phyloP scores from a whole-genome alignment of 92 coral and sea anemone genomes.

The Actinostola sp. region DNA sequence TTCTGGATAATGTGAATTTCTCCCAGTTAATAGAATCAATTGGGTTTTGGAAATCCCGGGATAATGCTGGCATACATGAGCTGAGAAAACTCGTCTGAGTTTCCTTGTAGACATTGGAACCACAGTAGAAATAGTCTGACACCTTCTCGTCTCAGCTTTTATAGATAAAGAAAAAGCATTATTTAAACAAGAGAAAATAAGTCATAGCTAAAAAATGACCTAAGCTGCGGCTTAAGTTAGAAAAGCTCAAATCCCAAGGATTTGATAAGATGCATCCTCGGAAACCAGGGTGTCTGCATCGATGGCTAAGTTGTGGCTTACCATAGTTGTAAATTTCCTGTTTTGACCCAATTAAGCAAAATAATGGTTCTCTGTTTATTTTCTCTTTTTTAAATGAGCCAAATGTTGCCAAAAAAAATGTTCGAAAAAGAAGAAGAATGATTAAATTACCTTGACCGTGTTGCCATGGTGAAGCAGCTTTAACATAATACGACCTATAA shows the following conservation, averaged over 20 bases:
- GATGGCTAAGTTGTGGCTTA: too few relatives aligned
- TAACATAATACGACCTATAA: conserved; percentile 81
- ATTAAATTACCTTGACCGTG: conserved; percentile 73
- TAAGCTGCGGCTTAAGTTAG: too few relatives aligned
- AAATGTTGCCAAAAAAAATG: neutral
- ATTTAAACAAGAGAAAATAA: too few relatives aligned
- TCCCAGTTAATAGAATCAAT: conserved; percentile 70
- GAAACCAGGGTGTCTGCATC: too few relatives aligned
- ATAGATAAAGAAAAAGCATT: neutral
- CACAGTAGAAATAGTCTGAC: conserved; percentile 90
- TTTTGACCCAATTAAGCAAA: too few relatives aligned
- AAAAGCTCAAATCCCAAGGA: too few relatives aligned
- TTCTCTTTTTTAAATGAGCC: too few relatives aligned
- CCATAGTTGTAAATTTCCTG: too few relatives aligned
- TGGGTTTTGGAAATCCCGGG: conserved; percentile 96
- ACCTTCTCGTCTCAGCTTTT: conserved; percentile 86
- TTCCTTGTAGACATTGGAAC: conserved; percentile 87
- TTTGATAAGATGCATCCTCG: too few relatives aligned
- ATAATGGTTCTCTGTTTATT: too few relatives aligned
- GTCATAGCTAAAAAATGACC: too few relatives aligned
- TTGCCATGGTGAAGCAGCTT: conserved; percentile 96
- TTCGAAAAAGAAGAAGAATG: neutral
- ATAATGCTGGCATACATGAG: conserved; percentile 86
- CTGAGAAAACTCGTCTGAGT: conserved; percentile 82
- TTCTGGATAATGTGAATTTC: conserved; percentile 57